These are phyloP conservation scores for Elysia crispata DNA, from an alignment of 2,888 invertebrate species.

Conservation along the genomic window DNA sequence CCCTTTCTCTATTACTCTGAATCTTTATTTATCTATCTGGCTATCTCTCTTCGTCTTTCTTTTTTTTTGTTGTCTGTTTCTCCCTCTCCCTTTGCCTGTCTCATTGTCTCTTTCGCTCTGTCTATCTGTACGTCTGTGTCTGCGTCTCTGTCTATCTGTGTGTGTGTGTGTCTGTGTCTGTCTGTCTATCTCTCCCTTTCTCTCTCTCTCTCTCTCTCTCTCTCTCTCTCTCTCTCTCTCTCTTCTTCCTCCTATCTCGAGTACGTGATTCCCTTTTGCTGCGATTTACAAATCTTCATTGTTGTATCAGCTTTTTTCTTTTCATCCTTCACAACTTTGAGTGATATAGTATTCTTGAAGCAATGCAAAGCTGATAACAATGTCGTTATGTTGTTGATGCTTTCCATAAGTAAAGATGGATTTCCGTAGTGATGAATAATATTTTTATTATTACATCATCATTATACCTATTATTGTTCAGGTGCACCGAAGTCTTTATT, in stretches of 20 bases:
- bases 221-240: not conserved
- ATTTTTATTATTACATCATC: too few relatives aligned
- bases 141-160: slow-evolving; percentile 12
- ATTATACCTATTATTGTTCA: too few relatives aligned
- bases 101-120: too few relatives aligned
- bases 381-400: too few relatives aligned
- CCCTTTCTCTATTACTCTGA: not conserved
- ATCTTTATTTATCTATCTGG: not conserved
- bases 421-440: too few relatives aligned
- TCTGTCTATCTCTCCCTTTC: not conserved
- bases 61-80: not conserved
- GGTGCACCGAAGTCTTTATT: too few relatives aligned
- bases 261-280: not conserved
- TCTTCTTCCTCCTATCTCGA: too few relatives aligned
- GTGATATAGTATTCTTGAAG: not conserved
- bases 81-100: too few relatives aligned
- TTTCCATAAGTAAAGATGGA: too few relatives aligned
- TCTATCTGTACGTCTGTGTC: not conserved
- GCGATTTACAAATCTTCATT: not conserved
- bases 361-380: too few relatives aligned
- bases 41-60: not conserved
- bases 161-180: not conserved
- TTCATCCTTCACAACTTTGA: not conserved
- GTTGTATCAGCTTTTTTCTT: too few relatives aligned
- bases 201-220: not conserved